Conservation (phyloP, 2,113 vertebrate genomes). For the Albula glossodonta region DNA sequence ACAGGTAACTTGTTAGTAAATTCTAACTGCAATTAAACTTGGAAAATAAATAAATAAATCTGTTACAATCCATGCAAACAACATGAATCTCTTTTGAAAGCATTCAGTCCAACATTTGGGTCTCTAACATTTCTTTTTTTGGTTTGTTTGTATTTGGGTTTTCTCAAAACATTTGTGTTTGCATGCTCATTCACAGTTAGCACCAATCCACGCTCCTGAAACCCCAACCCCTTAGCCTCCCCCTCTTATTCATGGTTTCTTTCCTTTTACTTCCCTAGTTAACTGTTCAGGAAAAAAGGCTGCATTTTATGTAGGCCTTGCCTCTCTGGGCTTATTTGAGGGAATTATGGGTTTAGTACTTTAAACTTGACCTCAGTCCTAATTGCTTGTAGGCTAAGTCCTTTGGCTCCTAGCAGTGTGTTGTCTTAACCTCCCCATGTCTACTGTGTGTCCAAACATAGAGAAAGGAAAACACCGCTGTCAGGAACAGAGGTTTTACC, state of each 20-base stretch:
- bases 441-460: conserved; percentile 69
- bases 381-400: conserved; percentile 74
- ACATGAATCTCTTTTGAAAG: neutral
- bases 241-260: neutral
- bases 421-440: conserved; percentile 72
- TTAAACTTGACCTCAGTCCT: conserved; percentile 71
- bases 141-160: conserved; percentile 1
- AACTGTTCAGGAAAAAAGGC: neutral
- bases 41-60: neutral
- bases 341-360: conserved; percentile 71
- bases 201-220: neutral
- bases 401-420: conserved; percentile 64
- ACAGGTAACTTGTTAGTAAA: too few relatives aligned
- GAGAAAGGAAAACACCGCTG: conserved; percentile 67
- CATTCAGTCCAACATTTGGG: neutral
- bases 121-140: neutral
- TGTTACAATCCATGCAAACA: neutral
- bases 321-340: conserved; percentile 53
- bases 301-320: neutral
- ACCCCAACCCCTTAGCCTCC: neutral
- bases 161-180: neutral
- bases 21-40: neutral
- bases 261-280: conserved; percentile 12
- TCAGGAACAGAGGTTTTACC: conserved; percentile 58
- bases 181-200: neutral